phyloP scores from a whole-genome alignment of 2,113 vertebrate species.

The Oreotrochilus melanogaster region DNA sequence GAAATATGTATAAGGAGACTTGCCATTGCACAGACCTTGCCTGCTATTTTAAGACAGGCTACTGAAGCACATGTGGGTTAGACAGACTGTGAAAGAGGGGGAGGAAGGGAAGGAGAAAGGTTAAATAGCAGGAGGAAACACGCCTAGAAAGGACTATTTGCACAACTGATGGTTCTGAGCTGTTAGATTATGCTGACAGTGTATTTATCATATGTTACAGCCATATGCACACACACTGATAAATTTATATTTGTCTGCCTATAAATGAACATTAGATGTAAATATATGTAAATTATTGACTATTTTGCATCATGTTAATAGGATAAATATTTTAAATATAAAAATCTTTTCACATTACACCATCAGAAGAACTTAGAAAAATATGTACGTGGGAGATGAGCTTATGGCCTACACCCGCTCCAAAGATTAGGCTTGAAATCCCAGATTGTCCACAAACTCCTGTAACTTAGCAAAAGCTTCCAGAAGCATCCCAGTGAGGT shows the following conservation, averaged over 20 bases:
- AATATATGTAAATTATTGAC: slow-evolving; percentile 74
- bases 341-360: slow-evolving; percentile 28
- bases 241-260: slow-evolving; percentile 70
- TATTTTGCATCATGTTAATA: slow-evolving; percentile 59
- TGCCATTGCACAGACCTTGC: not conserved
- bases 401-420: slow-evolving; percentile 17
- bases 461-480: slow-evolving; percentile 32
- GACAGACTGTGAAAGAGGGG: slow-evolving; percentile 47
- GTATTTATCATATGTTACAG: slow-evolving; percentile 74
- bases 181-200: slow-evolving; percentile 67
- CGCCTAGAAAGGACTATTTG: slow-evolving; percentile 55
- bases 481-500: not conserved
- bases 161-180: slow-evolving; percentile 69
- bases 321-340: slow-evolving; percentile 61
- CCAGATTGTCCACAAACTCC: slow-evolving; percentile 2
- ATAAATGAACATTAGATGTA: slow-evolving; percentile 72
- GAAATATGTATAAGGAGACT: not conserved
- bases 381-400: slow-evolving; percentile 21
- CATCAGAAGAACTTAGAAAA: slow-evolving; percentile 36
- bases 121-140: slow-evolving; percentile 59
- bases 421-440: slow-evolving; percentile 19
- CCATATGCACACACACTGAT: slow-evolving; percentile 71
- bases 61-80: slow-evolving; percentile 12
- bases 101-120: slow-evolving; percentile 54
- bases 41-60: slow-evolving; percentile 60